Evolutionary conservation across 2,113 vertebrate species (phyloP).

Genomic region (Ploceus nigricollis): DNA sequence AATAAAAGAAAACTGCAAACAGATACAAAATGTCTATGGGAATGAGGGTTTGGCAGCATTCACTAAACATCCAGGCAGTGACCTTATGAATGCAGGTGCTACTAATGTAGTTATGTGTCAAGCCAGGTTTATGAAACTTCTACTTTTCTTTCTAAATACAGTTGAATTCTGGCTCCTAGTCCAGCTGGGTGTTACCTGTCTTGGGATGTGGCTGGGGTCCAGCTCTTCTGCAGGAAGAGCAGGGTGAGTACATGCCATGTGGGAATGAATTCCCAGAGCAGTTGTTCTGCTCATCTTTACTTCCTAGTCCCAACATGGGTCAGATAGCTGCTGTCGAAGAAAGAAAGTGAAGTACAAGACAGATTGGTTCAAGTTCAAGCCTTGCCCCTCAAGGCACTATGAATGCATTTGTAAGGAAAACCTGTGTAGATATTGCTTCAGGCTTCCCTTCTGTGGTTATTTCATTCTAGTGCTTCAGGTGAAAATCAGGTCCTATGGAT

Average conservation of each 20-base stretch:
- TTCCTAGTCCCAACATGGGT: not conserved
- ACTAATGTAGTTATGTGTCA: not conserved
- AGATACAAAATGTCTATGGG: not conserved
- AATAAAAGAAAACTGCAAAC: not conserved
- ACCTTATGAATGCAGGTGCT: not conserved
- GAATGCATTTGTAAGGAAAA: not conserved
- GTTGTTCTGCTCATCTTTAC: not conserved
- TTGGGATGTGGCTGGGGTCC: not conserved
- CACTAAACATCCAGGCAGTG: not conserved
- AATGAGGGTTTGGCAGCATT: not conserved
- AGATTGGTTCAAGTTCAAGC: not conserved
- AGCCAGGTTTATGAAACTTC: not conserved
- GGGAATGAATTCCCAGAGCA: not conserved
- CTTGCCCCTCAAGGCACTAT: not conserved
- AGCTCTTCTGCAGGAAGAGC: not conserved
- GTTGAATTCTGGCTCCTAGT: not conserved
- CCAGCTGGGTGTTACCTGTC: not conserved
- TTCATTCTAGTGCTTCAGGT: not conserved
- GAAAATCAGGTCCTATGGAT: not conserved
- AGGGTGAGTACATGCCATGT: not conserved
- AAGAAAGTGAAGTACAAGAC: not conserved
- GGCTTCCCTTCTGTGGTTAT: not conserved
- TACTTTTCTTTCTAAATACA: not conserved
- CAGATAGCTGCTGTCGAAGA: not conserved
- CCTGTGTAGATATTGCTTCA: not conserved